phyloP scores from a whole-genome alignment of 2,113 vertebrate species.

The Dasyornis broadbenti region DNA sequence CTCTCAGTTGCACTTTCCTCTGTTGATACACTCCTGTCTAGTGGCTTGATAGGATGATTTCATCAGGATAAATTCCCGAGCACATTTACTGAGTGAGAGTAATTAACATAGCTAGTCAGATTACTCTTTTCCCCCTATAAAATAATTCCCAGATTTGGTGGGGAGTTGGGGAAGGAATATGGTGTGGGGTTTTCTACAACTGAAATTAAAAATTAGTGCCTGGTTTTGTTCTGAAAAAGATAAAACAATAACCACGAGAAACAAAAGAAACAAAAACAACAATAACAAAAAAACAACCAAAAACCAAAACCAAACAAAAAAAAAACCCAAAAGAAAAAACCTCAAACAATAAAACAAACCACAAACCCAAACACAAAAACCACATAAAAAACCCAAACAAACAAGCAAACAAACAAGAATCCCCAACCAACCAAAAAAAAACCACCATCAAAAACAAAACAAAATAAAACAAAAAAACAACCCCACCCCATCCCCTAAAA shows the following conservation, averaged over 20 bases:
- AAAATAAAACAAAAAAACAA: too few relatives aligned
- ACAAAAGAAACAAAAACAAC: background rate
- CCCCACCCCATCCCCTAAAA: too few relatives aligned
- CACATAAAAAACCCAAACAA: background rate
- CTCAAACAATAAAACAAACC: background rate
- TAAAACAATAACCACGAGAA: background rate
- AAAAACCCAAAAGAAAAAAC: background rate
- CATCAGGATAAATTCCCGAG: background rate
- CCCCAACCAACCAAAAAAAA: too few relatives aligned
- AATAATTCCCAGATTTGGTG: background rate
- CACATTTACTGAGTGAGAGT: background rate
- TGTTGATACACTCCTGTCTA: background rate
- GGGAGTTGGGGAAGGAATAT: too few relatives aligned
- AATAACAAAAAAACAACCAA: background rate
- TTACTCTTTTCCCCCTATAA: background rate
- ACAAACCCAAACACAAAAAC: too few relatives aligned
- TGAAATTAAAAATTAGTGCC: background rate
- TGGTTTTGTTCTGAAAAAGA: background rate
- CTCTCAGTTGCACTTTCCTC: background rate
- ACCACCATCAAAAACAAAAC: too few relatives aligned
- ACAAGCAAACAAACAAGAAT: too few relatives aligned
- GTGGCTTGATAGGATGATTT: background rate
- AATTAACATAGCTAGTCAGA: background rate
- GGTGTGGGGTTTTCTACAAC: fast-evolving
- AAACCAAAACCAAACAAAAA: background rate